Base-by-base conservation (phyloP, 2,888 invertebrate genomes). In the Teleiodes luculella region DNA sequence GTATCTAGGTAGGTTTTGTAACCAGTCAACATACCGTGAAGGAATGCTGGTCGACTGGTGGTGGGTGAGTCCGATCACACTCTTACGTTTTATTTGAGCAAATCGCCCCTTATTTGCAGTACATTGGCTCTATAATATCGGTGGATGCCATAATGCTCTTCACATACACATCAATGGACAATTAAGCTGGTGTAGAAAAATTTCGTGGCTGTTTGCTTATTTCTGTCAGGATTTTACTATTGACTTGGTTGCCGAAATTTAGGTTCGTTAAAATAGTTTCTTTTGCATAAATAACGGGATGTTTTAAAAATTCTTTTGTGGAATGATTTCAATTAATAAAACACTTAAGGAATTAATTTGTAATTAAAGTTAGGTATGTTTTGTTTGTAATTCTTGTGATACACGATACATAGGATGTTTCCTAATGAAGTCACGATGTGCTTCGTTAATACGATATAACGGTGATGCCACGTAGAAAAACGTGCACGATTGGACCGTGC, bases 1-100 rank as follows among this genome's bases (percentile, higher is more conserved):
- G 41, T 43, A 56, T 56, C 56, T 53, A 52, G 24, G 43, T 43
- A 43, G 36, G 52, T 45, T 43, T 56, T 33, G 56, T 54, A 56
- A 56, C 51, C 41, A 46, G 13, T 14, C 47, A 31, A 11, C 53
- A 51, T 50, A 51, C 50, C 56, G 53, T 53, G 56, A 56, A 46
- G 56, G 56, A 46, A 56, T 56, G 53, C 36, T 16, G 31, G 16
- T 10, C 16, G 14, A 30, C 14, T 30, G 30, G 46, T 8, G n/a
- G n/a, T n/a, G n/a, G n/a, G 14, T 41, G 33, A 14, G 7, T 6
- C 37, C 1, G 6, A 37, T 20, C 28, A n/a, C n/a, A 28, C 24
- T 2, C 7, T 10, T 20, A n/a, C 10, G 20, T 11, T 18, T 3
- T 24, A 3, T 4, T 43, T n/a, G n/a, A 43, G 10, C 16, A 3